Conservation (phyloP, 2,113 vertebrate species). For the Gadus macrocephalus region DNA sequence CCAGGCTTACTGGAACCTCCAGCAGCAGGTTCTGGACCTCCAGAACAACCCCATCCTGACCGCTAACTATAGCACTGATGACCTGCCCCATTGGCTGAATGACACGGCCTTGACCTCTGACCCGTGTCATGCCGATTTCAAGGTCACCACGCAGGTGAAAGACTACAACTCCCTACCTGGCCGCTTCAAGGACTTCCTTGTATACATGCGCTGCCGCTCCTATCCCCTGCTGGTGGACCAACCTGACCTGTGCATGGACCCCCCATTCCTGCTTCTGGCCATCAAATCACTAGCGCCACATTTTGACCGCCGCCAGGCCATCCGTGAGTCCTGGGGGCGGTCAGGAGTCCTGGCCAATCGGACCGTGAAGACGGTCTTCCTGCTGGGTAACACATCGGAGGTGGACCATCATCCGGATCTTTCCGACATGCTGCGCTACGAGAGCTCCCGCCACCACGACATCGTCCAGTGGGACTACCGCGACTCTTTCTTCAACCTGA, state of each 20-base stretch:
- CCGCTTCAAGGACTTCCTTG: conserved; percentile 76
- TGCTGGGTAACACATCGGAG: conserved; percentile 70
- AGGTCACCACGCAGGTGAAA: conserved; percentile 62
- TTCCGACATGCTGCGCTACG: conserved; percentile 68
- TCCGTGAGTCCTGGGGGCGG: conserved; percentile 83
- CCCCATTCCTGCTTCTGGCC: conserved; percentile 79
- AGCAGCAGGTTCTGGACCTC: conserved; percentile 71
- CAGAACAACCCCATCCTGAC: conserved; percentile 57
- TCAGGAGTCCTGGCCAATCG: conserved; percentile 54
- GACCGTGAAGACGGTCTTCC: conserved; percentile 74
- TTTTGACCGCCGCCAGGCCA: conserved; percentile 82
- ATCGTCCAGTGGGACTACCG: conserved; percentile 84
- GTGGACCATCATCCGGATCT: conserved; percentile 72
- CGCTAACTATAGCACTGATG: neutral
- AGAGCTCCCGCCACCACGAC: conserved; percentile 69
- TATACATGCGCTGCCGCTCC: conserved; percentile 75
- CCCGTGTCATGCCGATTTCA: conserved; percentile 51
- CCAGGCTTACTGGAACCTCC: conserved; percentile 76
- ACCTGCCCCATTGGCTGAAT: conserved; percentile 53
- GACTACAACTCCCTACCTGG: conserved; percentile 72
- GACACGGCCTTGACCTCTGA: conserved; percentile 34
- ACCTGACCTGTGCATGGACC: conserved; percentile 62
- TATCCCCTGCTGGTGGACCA: conserved; percentile 70
- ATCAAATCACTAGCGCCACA: conserved; percentile 78
- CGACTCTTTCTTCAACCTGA: conserved; percentile 84